Percentiles rank a stretch among this genome's conserved stretches.
phyloP scores from a whole-genome alignment of 2,797 vertebrate genomes.

The Esox lucius region DNA sequence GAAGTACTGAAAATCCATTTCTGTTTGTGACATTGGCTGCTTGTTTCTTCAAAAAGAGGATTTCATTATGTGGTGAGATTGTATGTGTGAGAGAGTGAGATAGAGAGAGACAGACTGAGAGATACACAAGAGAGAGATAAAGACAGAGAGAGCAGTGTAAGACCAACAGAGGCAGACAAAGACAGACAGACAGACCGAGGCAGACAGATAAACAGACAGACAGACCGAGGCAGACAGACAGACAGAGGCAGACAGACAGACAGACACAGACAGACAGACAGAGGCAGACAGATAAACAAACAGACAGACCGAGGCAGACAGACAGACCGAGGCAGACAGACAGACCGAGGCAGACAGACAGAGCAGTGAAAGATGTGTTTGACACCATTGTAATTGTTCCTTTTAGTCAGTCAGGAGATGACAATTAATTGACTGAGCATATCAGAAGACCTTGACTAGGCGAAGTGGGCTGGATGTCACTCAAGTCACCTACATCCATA shows the following conservation, averaged over 20 bases:
- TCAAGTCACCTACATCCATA: conserved; percentile 50
- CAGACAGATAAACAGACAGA: too few relatives aligned
- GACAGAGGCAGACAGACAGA: too few relatives aligned
- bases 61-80: conserved; percentile 62
- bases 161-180: too few relatives aligned
- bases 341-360: too few relatives aligned
- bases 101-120: conserved; percentile 1
- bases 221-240: too few relatives aligned
- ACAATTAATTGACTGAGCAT: conserved; percentile 67
- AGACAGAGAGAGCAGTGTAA: conserved; percentile 30
- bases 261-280: too few relatives aligned
- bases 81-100: conserved; percentile 3
- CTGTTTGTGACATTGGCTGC: conserved; percentile 51
- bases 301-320: background rate
- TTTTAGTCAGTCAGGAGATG: conserved; percentile 64
- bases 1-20: conserved; percentile 78
- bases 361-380: conserved; percentile 43
- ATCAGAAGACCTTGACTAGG: conserved; percentile 71
- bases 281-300: background rate
- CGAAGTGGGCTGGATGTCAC: conserved; percentile 73
- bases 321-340: too few relatives aligned
- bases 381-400: conserved; percentile 66
- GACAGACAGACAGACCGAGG: too few relatives aligned
- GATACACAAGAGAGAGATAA: conserved; percentile 24
- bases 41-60: conserved; percentile 38